Percentiles rank a stretch among this genome's conserved stretches.
phyloP scores from a whole-genome alignment of 35 echinoderm and acorn worm genomes.

The Lytechinus pictus region DNA sequence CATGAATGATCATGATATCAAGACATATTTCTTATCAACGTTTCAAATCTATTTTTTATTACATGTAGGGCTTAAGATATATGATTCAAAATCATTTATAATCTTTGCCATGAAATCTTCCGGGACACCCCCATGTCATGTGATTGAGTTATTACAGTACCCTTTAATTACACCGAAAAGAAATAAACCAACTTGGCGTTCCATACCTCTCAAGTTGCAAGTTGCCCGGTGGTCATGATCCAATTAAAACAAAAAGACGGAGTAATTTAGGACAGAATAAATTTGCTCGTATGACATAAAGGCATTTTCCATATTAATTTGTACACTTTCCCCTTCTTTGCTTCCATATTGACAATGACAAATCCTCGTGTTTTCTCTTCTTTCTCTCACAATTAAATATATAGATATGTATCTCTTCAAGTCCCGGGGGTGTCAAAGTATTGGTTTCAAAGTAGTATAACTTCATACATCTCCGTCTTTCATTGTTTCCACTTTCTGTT shows the following conservation, averaged over 20 bases:
- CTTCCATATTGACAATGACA: neutral
- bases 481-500: no score
- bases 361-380: neutral
- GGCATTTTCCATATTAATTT: neutral
- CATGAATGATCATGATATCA: no score
- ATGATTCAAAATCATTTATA: no score
- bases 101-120: neutral
- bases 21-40: no score
- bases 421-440: no score
- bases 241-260: neutral
- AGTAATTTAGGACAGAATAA: neutral
- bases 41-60: no score
- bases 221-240: neutral
- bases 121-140: neutral
- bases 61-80: no score
- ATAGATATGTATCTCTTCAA: no score
- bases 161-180: neutral
- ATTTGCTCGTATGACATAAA: neutral
- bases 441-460: no score
- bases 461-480: no score
- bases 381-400: neutral
- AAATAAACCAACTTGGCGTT: neutral
- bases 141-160: neutral
- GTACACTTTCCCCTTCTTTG: neutral
- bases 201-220: neutral